Conservation (phyloP, 2,888 invertebrate species). For the Chromoteleia sp. region DNA sequence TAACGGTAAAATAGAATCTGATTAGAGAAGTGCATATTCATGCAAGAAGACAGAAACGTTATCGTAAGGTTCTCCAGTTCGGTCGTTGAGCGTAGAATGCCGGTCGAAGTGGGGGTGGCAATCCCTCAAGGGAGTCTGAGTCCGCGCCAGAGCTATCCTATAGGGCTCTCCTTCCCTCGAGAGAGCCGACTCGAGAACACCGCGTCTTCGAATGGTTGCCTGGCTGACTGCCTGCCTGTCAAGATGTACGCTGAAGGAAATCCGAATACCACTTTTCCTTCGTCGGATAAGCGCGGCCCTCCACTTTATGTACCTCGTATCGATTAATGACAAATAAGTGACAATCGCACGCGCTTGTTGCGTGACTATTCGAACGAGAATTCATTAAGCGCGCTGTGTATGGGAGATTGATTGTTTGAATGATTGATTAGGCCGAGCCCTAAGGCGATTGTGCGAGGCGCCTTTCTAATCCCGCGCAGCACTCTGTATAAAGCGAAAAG, state of each 20-base stretch:
- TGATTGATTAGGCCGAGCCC: constrained; percentile 60
- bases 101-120: constrained; percentile 63
- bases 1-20: constrained; percentile 42
- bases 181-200: constrained; percentile 72
- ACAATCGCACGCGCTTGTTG: constrained; percentile 53
- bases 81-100: constrained; percentile 69
- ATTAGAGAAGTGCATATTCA: constrained; percentile 62
- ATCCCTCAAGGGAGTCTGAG: constrained; percentile 82
- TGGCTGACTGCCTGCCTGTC: constrained; percentile 76
- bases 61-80: constrained; percentile 76
- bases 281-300: constrained; percentile 75
- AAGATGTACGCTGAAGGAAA: constrained; percentile 77
- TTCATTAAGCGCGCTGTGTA: constrained; percentile 51
- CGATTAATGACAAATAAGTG: constrained; percentile 78
- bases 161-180: constrained; percentile 76
- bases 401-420: constrained; percentile 65
- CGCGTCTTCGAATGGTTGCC: constrained; percentile 72
- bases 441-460: constrained; percentile 59
- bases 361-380: constrained; percentile 53
- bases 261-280: constrained; percentile 75
- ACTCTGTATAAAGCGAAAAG: constrained; percentile 30
- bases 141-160: constrained; percentile 81
- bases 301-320: constrained; percentile 76
- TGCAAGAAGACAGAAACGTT: constrained; percentile 71
- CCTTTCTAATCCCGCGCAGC: constrained; percentile 48